A percentile compares a stretch with the other conserved stretches of the same genome.
phyloP scores from a whole-genome alignment of 2,888 invertebrate genomes.

The Zaprionus lineosus region DNA sequence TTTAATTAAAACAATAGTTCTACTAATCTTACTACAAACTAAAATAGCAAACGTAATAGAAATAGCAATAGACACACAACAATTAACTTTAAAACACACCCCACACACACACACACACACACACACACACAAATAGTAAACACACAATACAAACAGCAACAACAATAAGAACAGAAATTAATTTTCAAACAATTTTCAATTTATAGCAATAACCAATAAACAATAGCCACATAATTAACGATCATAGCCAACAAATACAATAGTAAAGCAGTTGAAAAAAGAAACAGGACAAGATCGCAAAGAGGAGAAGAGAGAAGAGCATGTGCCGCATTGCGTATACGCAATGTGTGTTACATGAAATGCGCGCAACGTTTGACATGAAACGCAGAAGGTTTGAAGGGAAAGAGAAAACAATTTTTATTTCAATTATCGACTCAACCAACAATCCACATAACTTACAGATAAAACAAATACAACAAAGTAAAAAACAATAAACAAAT shows the following conservation, averaged over 20 bases:
- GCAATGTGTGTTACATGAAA: too few relatives aligned
- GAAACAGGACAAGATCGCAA: conserved; percentile 58
- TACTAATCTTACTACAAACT: conserved; percentile 62
- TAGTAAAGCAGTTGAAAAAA: conserved; percentile 59
- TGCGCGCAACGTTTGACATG: background rate
- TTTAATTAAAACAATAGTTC: conserved; percentile 74
- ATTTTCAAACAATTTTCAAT: conserved; percentile 61
- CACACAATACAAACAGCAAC: conserved; percentile 6
- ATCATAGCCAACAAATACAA: conserved; percentile 58
- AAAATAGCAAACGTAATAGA: conserved; percentile 73
- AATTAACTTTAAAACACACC: conserved; percentile 56
- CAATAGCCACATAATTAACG: conserved; percentile 73
- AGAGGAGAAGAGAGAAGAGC: conserved; percentile 20
- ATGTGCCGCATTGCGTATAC: conserved; percentile 21
- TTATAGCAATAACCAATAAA: conserved; percentile 71
- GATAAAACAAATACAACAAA: conserved; percentile 29
- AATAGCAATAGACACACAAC: conserved; percentile 68
- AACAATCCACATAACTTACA: conserved; percentile 52
- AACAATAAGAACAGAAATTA: conserved; percentile 15
- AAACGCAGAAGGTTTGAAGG: conserved; percentile 30
- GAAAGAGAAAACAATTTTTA: conserved; percentile 65
- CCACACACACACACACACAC: conserved; percentile 25
- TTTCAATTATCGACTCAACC: conserved; percentile 68
- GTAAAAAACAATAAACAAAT: too few relatives aligned
- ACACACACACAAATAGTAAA: conserved; percentile 21